Evolutionary conservation across 2,888 invertebrate species (phyloP).

Genomic region (Siphonodentalium dalli): DNA sequence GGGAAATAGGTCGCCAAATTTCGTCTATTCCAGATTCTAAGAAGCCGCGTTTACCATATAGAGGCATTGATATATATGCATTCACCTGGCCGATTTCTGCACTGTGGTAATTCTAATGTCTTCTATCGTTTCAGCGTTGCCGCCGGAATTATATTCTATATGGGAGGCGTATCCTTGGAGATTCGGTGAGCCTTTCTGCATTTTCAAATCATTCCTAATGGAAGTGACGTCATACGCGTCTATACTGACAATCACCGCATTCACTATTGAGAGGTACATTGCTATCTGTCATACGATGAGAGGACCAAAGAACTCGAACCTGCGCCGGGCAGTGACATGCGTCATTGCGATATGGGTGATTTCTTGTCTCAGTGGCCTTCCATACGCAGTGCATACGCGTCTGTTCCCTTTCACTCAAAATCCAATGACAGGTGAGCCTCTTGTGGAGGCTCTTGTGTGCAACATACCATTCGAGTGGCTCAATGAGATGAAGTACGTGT

Average conservation of each 20-base stretch:
- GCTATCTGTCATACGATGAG: constrained; percentile 90
- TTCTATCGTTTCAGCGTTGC: no score
- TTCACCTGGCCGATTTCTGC: no score
- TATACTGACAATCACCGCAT: constrained; percentile 89
- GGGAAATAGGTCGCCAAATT: no score
- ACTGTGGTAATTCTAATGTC: no score
- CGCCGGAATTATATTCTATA: constrained; percentile 66
- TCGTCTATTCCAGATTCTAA: no score
- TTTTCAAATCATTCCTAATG: constrained; percentile 66
- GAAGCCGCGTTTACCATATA: no score
- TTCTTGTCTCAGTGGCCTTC: constrained; percentile 75
- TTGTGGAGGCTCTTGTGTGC: constrained; percentile 50
- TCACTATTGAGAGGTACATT: constrained; percentile 86
- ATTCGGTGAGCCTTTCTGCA: constrained; percentile 66
- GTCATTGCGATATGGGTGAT: constrained; percentile 74
- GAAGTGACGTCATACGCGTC: constrained; percentile 84
- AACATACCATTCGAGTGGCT: constrained; percentile 50
- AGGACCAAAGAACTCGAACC: constrained; percentile 82
- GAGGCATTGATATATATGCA: no score
- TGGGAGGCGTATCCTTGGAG: constrained; percentile 67
- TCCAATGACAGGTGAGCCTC: constrained; percentile 34
- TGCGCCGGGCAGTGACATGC: constrained; percentile 74
- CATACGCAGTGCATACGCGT: constrained; percentile 57
- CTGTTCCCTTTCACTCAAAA: constrained; percentile 44
- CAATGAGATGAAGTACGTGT: constrained; percentile 65